Evolutionary conservation across 1,140 invertebrate genomes (phyloP), one percentile per base, ranked within the genome.

Genomic region (Samia ricini): DNA sequence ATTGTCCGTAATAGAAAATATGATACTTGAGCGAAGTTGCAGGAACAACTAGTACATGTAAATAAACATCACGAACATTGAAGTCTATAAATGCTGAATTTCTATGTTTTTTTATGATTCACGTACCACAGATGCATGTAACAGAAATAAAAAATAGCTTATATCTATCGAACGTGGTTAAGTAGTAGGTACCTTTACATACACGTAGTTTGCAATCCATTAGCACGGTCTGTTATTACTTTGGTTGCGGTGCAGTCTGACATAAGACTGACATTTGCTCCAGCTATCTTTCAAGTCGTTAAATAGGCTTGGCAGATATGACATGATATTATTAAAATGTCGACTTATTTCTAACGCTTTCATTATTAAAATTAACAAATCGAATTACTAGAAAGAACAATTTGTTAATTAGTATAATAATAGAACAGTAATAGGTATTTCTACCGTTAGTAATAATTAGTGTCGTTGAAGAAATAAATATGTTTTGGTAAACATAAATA

Each of bases 261-360:
- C 64, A 64, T 56, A 65, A 68, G 56, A 71, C 72, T 71, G 72
- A 72, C 72, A 68, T 74, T 67, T 70, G 68, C 71, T 66, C 69
- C 51, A 60, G 56, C 18, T 60, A 36, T 48, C 55, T 42, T 42
- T 42, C 33, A 42, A 12, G 33, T 15, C 33, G 15, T 42, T 12
- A 42, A 42, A 42, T 15, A 42, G 33, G 12, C 33, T 42, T 15
- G n/a, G 33, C n/a, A 42, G 33, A 42, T 42, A 5, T 36, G 33
- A 36, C 12, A 36, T 36, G 5, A 7, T 36, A 10, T 36, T 8
- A n/a, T n/a, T n/a, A n/a, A n/a, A n/a, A 36, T 36, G 33, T 36
- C 10, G 10, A 36, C 33, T 12, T 36, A 36, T 36, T 8, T 36
- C 33, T 36, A 36, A 8, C 5, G 12, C 12, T 42, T 15, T 15